Conservation (phyloP, 2,113 vertebrate species). For the Entomyzon cyanotis region DNA sequence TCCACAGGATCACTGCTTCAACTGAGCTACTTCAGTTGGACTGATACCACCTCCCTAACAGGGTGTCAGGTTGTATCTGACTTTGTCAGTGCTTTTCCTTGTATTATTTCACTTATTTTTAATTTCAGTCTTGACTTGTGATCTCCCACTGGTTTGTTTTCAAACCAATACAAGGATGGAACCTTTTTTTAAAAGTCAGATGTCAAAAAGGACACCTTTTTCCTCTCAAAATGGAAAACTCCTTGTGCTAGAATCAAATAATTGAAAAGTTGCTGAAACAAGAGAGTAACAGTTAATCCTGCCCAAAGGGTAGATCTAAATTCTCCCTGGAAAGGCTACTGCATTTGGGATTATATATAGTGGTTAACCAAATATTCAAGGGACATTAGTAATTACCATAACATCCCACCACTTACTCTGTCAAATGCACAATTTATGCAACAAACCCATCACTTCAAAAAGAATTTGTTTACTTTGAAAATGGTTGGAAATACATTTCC, state of each 20-base stretch:
- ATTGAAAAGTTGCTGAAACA: constrained; percentile 72
- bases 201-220: constrained; percentile 25
- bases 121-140: too few relatives aligned
- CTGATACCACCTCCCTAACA: too few relatives aligned
- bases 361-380: constrained; percentile 75
- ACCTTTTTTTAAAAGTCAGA: not conserved
- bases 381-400: constrained; percentile 73
- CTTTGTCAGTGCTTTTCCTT: too few relatives aligned
- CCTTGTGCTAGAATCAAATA: constrained; percentile 65
- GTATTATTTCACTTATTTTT: too few relatives aligned
- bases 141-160: too few relatives aligned
- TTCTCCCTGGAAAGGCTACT: constrained; percentile 69
- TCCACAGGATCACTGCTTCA: too few relatives aligned
- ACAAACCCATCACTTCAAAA: constrained; percentile 63
- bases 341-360: constrained; percentile 62
- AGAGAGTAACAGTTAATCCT: constrained; percentile 75
- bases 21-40: too few relatives aligned
- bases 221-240: constrained; percentile 57
- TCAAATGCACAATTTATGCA: constrained; percentile 70
- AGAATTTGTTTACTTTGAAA: constrained; percentile 64
- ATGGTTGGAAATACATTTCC: constrained; percentile 67
- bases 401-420: constrained; percentile 68
- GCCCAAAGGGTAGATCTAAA: constrained; percentile 69
- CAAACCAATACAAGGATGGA: too few relatives aligned
- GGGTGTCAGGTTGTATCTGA: too few relatives aligned